Percentiles rank a stretch among this genome's conserved stretches.
These are phyloP conservation scores for Chiloscyllium plagiosum DNA, from an alignment of 2,113 vertebrate genomes.

Conservation along the genomic window DNA sequence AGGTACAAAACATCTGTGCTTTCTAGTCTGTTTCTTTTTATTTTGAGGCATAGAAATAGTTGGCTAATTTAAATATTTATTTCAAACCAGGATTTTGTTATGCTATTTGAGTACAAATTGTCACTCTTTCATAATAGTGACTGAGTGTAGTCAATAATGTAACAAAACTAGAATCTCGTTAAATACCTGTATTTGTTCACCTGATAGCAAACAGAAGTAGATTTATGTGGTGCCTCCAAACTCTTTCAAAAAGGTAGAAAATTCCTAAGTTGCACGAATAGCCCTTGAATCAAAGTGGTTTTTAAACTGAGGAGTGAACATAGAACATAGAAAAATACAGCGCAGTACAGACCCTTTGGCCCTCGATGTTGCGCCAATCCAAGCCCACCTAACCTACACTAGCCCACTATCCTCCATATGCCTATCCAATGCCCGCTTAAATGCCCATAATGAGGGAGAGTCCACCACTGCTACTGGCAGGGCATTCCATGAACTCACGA, in stretches of 20 bases:
- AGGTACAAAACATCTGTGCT: not conserved
- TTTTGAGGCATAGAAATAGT: not conserved
- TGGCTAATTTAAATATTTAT: conserved; percentile 3
- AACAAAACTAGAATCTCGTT: not conserved
- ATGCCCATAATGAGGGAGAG: too few relatives aligned
- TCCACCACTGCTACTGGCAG: too few relatives aligned
- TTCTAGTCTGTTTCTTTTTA: not conserved
- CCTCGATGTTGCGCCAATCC: too few relatives aligned
- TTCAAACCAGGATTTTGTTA: not conserved
- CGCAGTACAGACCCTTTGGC: too few relatives aligned
- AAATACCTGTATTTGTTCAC: not conserved
- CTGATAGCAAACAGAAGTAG: not conserved
- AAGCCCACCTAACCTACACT: too few relatives aligned
- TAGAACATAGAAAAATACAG: too few relatives aligned
- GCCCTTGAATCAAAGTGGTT: not conserved
- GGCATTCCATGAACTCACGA: too few relatives aligned
- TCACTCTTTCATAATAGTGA: not conserved
- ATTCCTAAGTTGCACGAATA: not conserved
- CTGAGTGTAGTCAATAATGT: not conserved
- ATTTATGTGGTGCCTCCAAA: not conserved
- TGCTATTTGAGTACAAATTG: not conserved
- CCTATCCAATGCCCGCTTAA: too few relatives aligned
- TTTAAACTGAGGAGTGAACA: not conserved
- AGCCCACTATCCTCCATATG: too few relatives aligned
- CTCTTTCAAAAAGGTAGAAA: not conserved